Evolutionary conservation across 2,888 invertebrate genomes (phyloP), one percentile per base, ranked within the genome.

Genomic region (Chloroclystis v-ata): DNA sequence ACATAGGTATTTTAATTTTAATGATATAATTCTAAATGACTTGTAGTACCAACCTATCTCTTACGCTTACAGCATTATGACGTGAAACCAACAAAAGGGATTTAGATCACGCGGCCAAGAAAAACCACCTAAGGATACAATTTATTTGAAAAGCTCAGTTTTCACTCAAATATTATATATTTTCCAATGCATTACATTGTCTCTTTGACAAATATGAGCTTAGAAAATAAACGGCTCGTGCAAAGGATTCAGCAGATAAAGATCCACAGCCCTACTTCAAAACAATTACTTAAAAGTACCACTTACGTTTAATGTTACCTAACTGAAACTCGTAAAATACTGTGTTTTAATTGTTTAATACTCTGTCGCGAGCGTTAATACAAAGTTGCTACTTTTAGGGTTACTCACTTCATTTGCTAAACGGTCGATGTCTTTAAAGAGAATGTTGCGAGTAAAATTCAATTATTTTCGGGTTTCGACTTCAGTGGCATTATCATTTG

Each of bases 261-360:
- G 32, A 14, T 14, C n/a, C n/a, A 32, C 13, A 9, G 5, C 5
- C 5, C 12, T 13, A 24, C 37, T 37, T 26, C 25, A 10, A 37
- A 26, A 37, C 26, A 37, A 37, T 37, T 37, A 37, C 35, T 20
- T 35, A 24, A 24, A 24, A 25, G 13, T 25, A 37, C 37, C 37
- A 25, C 25, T 37, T 37, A 5, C 37, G 26, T 37, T 38, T 39
- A 45, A 44, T 46, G 42, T 35, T n/a, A 39, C 29, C 39, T 33
- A 43, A 47, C 43, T 43, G 14, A 33, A 6, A 28, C 47, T 48
- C 43, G 35, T 48, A 38, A 48, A 48, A 38, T 43, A 43, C 35
- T 35, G 43, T 12, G 43, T 43, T 48, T 39, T 43, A 48, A 48
- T 48, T 48, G 43, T 40, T 30, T 42, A 43, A 39, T 43, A 43